Percentiles rank a stretch among this genome's conserved stretches.
Evolutionary conservation across 2,797 vertebrate species (phyloP).

Genomic region (Gambusia yucatana): DNA sequence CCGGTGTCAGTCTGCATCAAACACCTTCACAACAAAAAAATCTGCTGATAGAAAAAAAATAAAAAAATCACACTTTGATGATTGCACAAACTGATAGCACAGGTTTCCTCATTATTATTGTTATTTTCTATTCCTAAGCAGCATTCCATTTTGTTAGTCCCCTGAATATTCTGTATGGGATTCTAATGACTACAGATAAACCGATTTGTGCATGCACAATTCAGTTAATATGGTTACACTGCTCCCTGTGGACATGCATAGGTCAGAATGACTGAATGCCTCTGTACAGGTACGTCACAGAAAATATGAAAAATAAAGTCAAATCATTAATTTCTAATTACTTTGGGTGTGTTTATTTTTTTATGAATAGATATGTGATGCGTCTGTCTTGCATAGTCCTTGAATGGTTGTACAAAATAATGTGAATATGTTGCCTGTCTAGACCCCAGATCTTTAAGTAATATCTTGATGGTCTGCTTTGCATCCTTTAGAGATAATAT

Average conservation of each 20-base stretch:
- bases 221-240: not conserved
- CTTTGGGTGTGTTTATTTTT: not conserved
- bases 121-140: constrained; percentile 23
- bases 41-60: constrained; percentile 21
- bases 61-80: constrained; percentile 34
- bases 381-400: not conserved
- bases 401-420: not conserved
- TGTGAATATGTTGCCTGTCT: not conserved
- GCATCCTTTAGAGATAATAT: not conserved
- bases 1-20: constrained; percentile 56
- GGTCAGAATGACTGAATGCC: not conserved
- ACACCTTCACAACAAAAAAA: constrained; percentile 54
- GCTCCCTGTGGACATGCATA: not conserved
- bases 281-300: not conserved
- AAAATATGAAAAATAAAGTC: not conserved
- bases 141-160: not conserved
- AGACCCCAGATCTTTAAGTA: not conserved
- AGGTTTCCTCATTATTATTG: constrained; percentile 23
- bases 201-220: not conserved
- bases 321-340: not conserved
- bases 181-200: constrained; percentile 1
- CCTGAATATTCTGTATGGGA: not conserved
- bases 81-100: constrained; percentile 47
- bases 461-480: not conserved
- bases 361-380: not conserved